Conservation (phyloP, 2,888 invertebrate species). For the Cactoblastis cactorum region DNA sequence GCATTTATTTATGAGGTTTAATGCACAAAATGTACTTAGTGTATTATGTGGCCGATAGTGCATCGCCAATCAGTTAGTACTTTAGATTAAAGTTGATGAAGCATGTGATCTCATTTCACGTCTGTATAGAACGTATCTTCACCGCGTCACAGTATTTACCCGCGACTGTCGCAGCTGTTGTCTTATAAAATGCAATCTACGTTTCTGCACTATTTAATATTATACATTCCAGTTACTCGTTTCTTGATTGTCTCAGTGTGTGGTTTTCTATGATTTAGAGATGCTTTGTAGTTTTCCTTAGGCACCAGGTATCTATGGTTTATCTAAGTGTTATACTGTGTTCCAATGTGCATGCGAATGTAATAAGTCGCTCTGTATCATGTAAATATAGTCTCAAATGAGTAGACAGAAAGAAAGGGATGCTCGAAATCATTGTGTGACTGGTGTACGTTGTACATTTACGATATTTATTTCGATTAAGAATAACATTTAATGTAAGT, state of each 20-base stretch:
- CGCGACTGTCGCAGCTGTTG: constrained; percentile 38
- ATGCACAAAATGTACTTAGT: constrained; percentile 78
- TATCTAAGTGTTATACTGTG: constrained; percentile 58
- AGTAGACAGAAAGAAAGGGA: constrained; percentile 42
- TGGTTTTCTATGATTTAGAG: constrained; percentile 56
- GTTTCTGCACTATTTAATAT: constrained; percentile 32
- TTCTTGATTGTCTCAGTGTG: constrained; percentile 57
- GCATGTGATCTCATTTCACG: constrained; percentile 70
- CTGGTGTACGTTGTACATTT: constrained; percentile 60
- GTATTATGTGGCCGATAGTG: constrained; percentile 46
- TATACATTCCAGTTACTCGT: constrained; percentile 70
- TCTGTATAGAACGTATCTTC: constrained; percentile 45
- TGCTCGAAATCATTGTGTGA: constrained; percentile 53
- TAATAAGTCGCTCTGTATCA: constrained; percentile 43
- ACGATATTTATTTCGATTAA: constrained; percentile 72
- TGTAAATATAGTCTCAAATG: constrained; percentile 61
- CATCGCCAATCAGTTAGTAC: constrained; percentile 47
- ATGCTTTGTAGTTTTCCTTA: constrained; percentile 68
- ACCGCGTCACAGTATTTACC: constrained; percentile 43
- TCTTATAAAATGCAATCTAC: constrained; percentile 47
- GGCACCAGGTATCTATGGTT: constrained; percentile 53
- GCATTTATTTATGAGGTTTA: constrained; percentile 67
- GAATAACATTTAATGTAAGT: constrained; percentile 65
- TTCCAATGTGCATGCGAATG: constrained; percentile 44
- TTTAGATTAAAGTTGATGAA: constrained; percentile 52